A percentile compares a stretch with the other conserved stretches of the same genome.
Evolutionary conservation across 2,797 vertebrate genomes (phyloP).

Genomic region (Urocyon cinereoargenteus): DNA sequence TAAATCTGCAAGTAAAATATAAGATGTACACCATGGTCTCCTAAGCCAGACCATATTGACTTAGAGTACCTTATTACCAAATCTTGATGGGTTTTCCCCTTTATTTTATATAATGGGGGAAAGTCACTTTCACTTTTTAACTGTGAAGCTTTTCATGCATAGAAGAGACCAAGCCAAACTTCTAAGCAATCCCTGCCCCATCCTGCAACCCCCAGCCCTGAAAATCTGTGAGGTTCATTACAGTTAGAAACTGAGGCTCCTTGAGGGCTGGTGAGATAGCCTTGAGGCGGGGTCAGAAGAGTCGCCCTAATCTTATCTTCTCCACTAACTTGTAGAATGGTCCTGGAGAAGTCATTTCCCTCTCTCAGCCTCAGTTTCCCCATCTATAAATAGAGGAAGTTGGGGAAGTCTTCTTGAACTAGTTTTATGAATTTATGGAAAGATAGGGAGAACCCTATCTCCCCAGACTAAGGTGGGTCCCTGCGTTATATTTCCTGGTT

Average conservation of each 20-base stretch:
- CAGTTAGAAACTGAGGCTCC: neutral
- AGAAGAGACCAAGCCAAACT: neutral
- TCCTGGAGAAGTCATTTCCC: neutral
- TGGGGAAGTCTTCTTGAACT: neutral
- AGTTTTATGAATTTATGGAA: neutral
- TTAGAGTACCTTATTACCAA: neutral
- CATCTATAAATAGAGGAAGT: neutral
- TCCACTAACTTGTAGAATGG: neutral
- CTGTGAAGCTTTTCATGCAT: neutral
- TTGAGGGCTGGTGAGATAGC: neutral
- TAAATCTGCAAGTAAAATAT: slow-evolving; percentile 36
- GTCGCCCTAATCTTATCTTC: neutral
- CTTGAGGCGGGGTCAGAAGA: neutral
- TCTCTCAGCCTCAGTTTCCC: neutral
- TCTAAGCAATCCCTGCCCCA: neutral
- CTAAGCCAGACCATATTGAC: neutral
- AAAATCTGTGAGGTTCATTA: neutral
- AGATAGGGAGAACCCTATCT: too few relatives aligned
- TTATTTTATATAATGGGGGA: neutral
- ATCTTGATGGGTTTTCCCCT: neutral
- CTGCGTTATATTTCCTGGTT: neutral
- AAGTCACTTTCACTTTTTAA: slow-evolving; percentile 13
- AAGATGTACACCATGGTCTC: neutral
- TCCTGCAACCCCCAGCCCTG: neutral
- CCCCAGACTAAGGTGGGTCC: neutral